A percentile compares a stretch with the other conserved stretches of the same genome.
Conservation (phyloP, 1,140 invertebrate genomes). For the Hydropsyche tenuis region DNA sequence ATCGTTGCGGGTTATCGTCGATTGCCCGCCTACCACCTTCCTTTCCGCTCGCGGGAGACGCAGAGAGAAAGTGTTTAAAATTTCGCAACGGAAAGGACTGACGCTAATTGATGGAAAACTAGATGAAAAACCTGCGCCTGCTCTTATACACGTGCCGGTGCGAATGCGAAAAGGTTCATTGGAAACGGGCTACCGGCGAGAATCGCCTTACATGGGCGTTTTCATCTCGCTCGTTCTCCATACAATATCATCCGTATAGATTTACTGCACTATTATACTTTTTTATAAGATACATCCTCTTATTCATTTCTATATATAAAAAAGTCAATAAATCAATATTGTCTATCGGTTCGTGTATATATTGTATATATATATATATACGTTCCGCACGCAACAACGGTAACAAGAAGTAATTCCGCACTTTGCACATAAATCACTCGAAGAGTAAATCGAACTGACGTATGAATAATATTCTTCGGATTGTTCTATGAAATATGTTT, state of each 20-base stretch:
- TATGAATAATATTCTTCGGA: not conserved
- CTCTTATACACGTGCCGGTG: not conserved
- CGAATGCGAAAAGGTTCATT: not conserved
- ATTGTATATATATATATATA: slow-evolving; percentile 4
- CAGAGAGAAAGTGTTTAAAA: slow-evolving; percentile 17
- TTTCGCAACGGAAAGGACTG: slow-evolving; percentile 40
- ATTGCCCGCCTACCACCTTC: not conserved
- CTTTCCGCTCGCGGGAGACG: slow-evolving; percentile 10
- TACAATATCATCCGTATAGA: slow-evolving; percentile 39
- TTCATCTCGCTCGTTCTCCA: slow-evolving; percentile 40
- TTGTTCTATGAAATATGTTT: no score
- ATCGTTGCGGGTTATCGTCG: slow-evolving; percentile 45
- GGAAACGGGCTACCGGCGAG: not conserved
- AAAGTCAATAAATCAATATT: slow-evolving; percentile 28
- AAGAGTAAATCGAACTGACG: slow-evolving; percentile 6
- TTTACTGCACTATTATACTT: slow-evolving; percentile 38
- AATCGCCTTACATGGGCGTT: slow-evolving; percentile 43
- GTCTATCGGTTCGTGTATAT: slow-evolving; percentile 7
- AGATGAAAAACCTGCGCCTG: not conserved
- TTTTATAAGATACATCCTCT: slow-evolving; percentile 15
- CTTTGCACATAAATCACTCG: slow-evolving; percentile 23
- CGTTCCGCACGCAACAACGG: not conserved
- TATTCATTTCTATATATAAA: slow-evolving; percentile 16
- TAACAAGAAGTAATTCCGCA: slow-evolving; percentile 21
- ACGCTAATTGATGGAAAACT: slow-evolving; percentile 47